Conservation (phyloP, 2,888 invertebrate genomes). For the Magallana nippona region DNA sequence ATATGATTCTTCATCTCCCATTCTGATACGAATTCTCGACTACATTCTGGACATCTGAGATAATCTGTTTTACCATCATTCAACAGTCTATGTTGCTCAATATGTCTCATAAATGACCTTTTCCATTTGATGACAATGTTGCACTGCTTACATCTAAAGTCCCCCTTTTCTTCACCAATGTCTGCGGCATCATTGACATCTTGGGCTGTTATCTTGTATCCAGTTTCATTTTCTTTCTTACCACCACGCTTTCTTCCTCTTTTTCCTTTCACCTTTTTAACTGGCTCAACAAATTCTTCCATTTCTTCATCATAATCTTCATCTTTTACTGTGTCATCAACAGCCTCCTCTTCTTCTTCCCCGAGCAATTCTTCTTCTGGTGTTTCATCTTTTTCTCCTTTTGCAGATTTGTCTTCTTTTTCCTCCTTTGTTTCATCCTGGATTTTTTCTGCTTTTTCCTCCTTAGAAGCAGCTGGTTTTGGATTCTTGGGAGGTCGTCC, state of each 20-base stretch:
- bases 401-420: neutral
- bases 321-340: neutral
- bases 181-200: slow-evolving; percentile 36
- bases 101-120: slow-evolving; percentile 39
- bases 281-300: slow-evolving; percentile 5
- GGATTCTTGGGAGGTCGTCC: slow-evolving; percentile 15
- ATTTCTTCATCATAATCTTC: neutral
- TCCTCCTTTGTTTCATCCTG: neutral
- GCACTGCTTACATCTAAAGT: slow-evolving; percentile 34
- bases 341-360: slow-evolving; percentile 22
- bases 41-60: slow-evolving; percentile 18
- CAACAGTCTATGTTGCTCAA: slow-evolving; percentile 22
- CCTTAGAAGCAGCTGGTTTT: neutral
- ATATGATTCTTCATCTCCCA: slow-evolving; percentile 44
- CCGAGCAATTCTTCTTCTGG: neutral
- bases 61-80: slow-evolving; percentile 32
- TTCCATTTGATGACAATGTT: slow-evolving; percentile 26
- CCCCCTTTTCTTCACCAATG: slow-evolving; percentile 38
- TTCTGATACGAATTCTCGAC: slow-evolving; percentile 36
- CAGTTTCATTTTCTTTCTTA: neutral
- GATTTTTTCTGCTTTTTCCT: neutral
- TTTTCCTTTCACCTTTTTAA: neutral
- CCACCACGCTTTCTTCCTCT: slow-evolving; percentile 25
- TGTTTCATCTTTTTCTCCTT: slow-evolving; percentile 4
- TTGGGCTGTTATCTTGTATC: slow-evolving; percentile 37